A percentile compares a stretch with the other conserved stretches of the same genome.
Evolutionary conservation across 2,113 vertebrate species (phyloP).

Genomic region (Tylochromis polylepis): DNA sequence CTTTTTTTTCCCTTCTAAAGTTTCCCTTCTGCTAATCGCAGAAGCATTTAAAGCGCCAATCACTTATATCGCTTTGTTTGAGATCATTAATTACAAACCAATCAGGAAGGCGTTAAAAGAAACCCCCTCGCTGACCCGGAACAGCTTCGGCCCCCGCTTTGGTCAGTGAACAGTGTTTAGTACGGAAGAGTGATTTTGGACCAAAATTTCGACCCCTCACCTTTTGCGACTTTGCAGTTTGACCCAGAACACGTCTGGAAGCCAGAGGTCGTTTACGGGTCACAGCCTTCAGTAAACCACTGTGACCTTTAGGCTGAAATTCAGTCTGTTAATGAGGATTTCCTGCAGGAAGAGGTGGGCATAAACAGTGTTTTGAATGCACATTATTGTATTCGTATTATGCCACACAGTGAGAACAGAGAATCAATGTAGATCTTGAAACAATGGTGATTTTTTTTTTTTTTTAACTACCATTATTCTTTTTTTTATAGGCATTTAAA

Average conservation of each 20-base stretch:
- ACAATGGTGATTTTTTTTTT: neutral
- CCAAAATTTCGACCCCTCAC: neutral
- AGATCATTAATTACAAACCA: slow-evolving; percentile 44
- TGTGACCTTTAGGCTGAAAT: neutral
- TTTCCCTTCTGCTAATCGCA: neutral
- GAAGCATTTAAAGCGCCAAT: neutral
- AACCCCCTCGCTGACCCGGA: slow-evolving; percentile 7
- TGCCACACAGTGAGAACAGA: neutral
- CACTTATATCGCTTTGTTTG: slow-evolving; percentile 39
- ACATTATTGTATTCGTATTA: neutral
- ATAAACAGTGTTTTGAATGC: neutral
- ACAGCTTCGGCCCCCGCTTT: neutral
- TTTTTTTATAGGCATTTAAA: neutral
- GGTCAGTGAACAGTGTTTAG: neutral
- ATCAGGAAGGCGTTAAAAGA: neutral
- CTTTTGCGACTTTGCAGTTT: neutral
- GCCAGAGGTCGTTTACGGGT: neutral
- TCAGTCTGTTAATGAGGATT: neutral
- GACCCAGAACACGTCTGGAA: neutral
- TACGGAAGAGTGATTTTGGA: neutral
- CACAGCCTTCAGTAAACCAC: neutral
- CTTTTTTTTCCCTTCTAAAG: neutral
- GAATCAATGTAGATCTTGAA: neutral
- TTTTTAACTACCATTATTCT: neutral
- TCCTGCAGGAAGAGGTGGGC: neutral